Conservation (phyloP, 2,797 vertebrate genomes). For the Acomys russatus region DNA sequence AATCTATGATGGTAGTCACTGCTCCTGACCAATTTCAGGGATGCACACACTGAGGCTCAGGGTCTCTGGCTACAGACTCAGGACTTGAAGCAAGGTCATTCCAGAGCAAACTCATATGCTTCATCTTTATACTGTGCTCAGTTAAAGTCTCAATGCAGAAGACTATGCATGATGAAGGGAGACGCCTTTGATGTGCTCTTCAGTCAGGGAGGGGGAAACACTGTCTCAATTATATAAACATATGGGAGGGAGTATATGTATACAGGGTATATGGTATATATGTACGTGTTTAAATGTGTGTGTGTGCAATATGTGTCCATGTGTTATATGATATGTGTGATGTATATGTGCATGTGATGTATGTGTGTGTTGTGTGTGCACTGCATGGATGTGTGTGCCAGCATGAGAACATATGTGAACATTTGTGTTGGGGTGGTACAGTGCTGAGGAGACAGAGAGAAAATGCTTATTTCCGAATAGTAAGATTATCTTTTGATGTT, state of each 20-base stretch:
- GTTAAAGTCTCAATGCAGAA: neutral
- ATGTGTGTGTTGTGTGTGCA: neutral
- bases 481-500: neutral
- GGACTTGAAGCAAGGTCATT: slow-evolving; percentile 11
- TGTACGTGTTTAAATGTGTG: neutral
- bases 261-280: neutral
- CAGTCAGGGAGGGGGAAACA: neutral
- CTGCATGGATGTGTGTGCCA: neutral
- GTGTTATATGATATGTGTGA: too few relatives aligned
- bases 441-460: neutral
- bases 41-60: neutral
- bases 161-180: neutral
- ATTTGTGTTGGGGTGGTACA: neutral
- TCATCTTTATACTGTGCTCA: neutral
- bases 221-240: neutral
- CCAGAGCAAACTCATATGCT: neutral
- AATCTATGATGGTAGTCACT: rapidly evolving
- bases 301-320: neutral
- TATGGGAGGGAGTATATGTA: neutral
- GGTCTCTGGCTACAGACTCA: neutral
- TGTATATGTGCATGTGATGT: neutral
- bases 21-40: neutral
- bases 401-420: too few relatives aligned
- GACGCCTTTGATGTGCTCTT: neutral
- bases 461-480: slow-evolving; percentile 37